Base-by-base conservation (phyloP, 1,140 invertebrate genomes). In the Antheraea pernyi region DNA sequence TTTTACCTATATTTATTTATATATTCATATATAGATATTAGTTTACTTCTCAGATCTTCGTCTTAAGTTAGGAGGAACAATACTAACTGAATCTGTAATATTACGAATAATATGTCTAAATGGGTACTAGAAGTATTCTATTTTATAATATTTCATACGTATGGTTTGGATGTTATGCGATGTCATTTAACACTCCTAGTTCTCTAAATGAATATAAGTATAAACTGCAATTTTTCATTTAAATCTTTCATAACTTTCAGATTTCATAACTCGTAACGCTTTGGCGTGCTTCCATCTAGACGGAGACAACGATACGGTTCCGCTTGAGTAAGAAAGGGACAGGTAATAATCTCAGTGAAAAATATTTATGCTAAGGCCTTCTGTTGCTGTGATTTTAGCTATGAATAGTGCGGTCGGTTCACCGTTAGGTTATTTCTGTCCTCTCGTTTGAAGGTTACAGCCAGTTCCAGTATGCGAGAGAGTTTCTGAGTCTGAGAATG, bases 351-450 rank as follows among this genome's bases (percentile, higher is more conserved):
- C 75, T 80, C 72, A 76, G 79, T 79, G 79, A 83, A 83, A 83
- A 83, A 83, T 83, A 83, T 83, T 80, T 83, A 83, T 83, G 81
- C 71, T 83, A 83, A 83, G 81, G 81, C 74, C 80, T 72, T 53
- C 73, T 68, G 73, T 77, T 75, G 73, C 70, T 78, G 75, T 77
- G 77, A 76, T 74, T 75, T 72, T 66, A 64, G 69, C 78, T 82
- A 82, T 80, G 78, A 80, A 80, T 82, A 80, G 77, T 74, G 39
- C 61, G 58, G 74, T 74, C 46, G 67, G 78, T 80, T 76, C 72
- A 77, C 67, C 60, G 63, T 63, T 53, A 53, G 22, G 77, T 70
- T 82, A 80, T 82, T 80, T 82, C 75, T 71, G 76, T 77, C 39
- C 64, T 64, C 53, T 60, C 67, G 48, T 67, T 59, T 72, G 80